Evolutionary conservation across 2,113 vertebrate genomes (phyloP).

Genomic region (Panthera leo): DNA sequence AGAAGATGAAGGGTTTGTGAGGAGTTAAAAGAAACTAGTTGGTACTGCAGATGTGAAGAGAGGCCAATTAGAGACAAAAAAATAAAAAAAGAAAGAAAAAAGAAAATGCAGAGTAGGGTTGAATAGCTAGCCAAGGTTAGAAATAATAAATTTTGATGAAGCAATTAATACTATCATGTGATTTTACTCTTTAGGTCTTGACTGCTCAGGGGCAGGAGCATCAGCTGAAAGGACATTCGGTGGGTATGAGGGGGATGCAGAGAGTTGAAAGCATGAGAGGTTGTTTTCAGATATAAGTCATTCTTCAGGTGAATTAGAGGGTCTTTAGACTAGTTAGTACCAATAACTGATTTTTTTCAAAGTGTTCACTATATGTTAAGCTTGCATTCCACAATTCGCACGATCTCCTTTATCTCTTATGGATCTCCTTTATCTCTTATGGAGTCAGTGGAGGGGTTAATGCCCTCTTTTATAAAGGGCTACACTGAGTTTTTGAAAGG

Average conservation of each 20-base stretch:
- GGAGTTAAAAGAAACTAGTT: neutral
- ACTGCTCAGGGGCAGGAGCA: neutral
- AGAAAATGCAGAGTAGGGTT: neutral
- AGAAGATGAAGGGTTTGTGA: neutral
- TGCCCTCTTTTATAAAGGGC: neutral
- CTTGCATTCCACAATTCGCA: neutral
- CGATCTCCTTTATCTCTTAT: neutral
- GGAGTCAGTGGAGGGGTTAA: too few relatives aligned
- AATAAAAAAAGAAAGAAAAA: constrained; percentile 12
- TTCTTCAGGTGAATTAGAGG: neutral
- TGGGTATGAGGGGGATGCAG: neutral
- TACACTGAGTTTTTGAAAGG: neutral
- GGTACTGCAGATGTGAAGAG: neutral
- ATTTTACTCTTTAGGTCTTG: neutral
- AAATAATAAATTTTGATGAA: constrained; percentile 16
- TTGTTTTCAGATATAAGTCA: neutral
- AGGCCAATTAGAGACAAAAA: neutral
- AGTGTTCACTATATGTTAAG: neutral
- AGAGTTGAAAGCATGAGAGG: neutral
- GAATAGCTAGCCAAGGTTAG: neutral
- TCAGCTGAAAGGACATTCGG: neutral
- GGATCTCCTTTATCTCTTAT: neutral
- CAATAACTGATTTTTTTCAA: neutral
- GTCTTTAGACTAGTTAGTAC: neutral
- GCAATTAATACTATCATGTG: neutral